phyloP scores from a whole-genome alignment of 2,888 invertebrate genomes.

The Hoplodrina ambigua region DNA sequence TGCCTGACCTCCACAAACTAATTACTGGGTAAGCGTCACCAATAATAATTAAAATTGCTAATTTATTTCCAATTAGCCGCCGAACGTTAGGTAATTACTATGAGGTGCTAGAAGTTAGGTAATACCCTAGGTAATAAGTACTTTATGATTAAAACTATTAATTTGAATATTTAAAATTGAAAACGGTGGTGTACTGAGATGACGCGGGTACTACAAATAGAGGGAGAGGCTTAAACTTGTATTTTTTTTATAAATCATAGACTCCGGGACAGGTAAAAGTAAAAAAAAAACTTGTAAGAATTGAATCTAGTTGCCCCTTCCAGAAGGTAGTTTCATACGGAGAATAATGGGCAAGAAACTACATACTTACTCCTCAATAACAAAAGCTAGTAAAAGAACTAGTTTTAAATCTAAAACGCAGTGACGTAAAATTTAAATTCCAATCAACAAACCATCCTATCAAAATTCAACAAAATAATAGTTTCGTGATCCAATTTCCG shows the following conservation, averaged over 20 bases:
- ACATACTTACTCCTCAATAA: too few relatives aligned
- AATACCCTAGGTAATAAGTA: not conserved
- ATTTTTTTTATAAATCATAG: too few relatives aligned
- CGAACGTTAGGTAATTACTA: constrained; percentile 28
- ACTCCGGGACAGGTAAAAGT: too few relatives aligned
- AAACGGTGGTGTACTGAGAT: constrained; percentile 22
- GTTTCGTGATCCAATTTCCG: constrained; percentile 32
- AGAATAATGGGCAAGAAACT: too few relatives aligned
- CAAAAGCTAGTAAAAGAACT: not conserved
- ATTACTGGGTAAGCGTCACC: not conserved
- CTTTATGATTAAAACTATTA: constrained; percentile 38
- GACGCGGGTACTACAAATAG: not conserved
- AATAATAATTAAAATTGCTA: constrained; percentile 38
- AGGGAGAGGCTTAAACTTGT: too few relatives aligned
- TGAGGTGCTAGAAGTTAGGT: not conserved
- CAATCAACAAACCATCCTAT: constrained; percentile 10
- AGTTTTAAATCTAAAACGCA: not conserved
- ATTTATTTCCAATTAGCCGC: constrained; percentile 56
- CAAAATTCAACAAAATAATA: constrained; percentile 8
- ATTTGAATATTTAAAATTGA: constrained; percentile 65
- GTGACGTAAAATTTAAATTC: not conserved
- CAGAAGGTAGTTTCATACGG: too few relatives aligned
- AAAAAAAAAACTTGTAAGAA: too few relatives aligned
- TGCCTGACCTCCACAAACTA: too few relatives aligned
- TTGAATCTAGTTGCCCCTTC: too few relatives aligned